Base-by-base conservation (phyloP, 2,113 vertebrate genomes). In the Neopipo cinnamomea region DNA sequence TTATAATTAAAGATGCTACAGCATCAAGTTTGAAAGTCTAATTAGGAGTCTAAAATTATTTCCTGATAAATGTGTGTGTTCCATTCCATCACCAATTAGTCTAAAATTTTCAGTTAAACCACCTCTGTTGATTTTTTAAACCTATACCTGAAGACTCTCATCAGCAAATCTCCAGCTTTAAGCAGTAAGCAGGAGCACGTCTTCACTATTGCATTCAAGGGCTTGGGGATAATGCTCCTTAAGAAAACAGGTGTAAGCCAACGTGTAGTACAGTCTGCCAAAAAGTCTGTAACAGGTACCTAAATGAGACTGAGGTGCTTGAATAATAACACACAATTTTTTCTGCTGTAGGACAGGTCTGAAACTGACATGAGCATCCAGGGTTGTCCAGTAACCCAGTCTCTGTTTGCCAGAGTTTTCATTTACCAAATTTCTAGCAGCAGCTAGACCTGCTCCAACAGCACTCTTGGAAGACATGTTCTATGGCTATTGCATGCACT, bases 31-130 rank as follows among this genome's bases (percentile, higher is more conserved):
- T 87, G 76, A 74, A 96, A 89, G 76, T 67, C 76, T 95, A 91
- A 96, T 96, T 86, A 88, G 55, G 42, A 80, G 24, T 66, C 58
- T 91, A 88, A 94, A 95, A 94, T 96, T 91, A 91, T 94, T 95
- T 96, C 88, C 82, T 91, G 88, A 70, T 91, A 92, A 79, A 95
- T 46, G 16, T 73, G 21, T 84, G 35, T 49, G 49, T 74, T 88
- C 68, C 63, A 90, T 91, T 80, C 52, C 74, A 67, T 47, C 49
- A 44, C 42, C 3, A 85, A 67, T 95, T 91, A 95, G 39, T 71
- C 3, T 2, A 76, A 93, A 91, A 85, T 62, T 71, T 85, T 83
- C 62, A 80, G 46, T 58, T 77, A 67, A 90, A 65, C 42, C 27
- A 52, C 35, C 42, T 85, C 71, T 86, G 81, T 58, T 90, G 82